Evolutionary conservation across 1,140 invertebrate species (phyloP), one percentile per base, ranked within the genome.

Genomic region (Drosophila pruinosa): DNA sequence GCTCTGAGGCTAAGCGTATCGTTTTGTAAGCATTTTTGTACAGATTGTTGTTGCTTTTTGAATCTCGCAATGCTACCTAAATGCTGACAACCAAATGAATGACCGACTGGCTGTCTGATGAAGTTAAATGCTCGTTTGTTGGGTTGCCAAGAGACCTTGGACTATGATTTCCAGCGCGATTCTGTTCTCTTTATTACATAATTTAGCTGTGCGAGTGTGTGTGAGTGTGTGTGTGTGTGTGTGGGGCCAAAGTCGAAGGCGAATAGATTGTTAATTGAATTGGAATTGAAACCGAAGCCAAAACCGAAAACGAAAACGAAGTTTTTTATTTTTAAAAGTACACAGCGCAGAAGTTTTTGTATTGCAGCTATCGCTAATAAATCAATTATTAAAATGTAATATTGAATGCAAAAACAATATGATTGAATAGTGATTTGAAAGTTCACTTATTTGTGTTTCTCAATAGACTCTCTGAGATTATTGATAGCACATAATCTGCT

Each of bases 121-220:
- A 57, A 59, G 62, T 62, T 53, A 68, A 75, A 57, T 58, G 62
- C 50, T 72, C 48, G 59, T 64, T 70, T 70, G 59, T 72, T 67
- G 69, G 41, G 31, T 47, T 47, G 31, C 48, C 47, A 58, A 52
- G 41, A 75, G 81, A 81, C 81, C 81, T 85, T 85, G 81, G 76
- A 72, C 59, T 72, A 57, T 62, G 75, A 68, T 63, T 71, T 64
- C 61, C 22, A 64, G 14, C 22, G 38, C 52, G 26, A 34, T 70
- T 65, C 57, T 85, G 58, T 85, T 79, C 80, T 81, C 62, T 56
- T 48, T 83, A 85, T 86, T 86, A 85, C 81, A 85, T 88, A 85
- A 85, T 68, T 75, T 50, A 24, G 14, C 12, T 38, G 3, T 24
- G 24, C 10, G 21, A 26, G 8, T 39, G n/a, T 72, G 38, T 28